Evolutionary conservation across 2,888 invertebrate species (phyloP), one percentile per base, ranked within the genome.

Genomic region (Teinopalpus imperialis): DNA sequence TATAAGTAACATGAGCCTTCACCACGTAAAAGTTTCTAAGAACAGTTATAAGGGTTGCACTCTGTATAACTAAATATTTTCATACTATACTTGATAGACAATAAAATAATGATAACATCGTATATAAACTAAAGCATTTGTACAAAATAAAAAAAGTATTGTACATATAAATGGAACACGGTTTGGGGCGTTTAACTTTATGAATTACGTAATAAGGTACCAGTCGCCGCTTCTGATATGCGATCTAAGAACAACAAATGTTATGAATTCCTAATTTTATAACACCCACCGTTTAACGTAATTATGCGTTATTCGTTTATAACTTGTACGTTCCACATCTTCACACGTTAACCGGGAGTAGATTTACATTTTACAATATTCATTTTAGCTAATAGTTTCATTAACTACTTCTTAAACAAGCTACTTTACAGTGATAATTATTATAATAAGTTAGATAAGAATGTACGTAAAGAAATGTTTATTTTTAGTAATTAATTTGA

Each of bases 181-280:
- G 16, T n/a, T n/a, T 66, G 63, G 63, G 68, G 68, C 59, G 63
- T 63, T 71, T 65, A 65, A 62, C 60, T 75, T 80, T 77, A 79
- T 74, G 75, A 76, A 77, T 79, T 76, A 81, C 79, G 85, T 83
- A 81, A 74, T 81, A 56, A 62, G 57, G 63, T 63, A 65, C 71
- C 75, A 69, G n/a, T 49, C 54, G 53, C 54, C 57, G 57, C 59
- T 60, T 61, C 63, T 57, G 85, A 88, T 87, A 86, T 63, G 63
- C 73, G 71, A 85, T 85, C 87, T 83, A 81, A 77, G 80, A 78
- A 83, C 77, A 83, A 80, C 81, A n/a, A 76, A 61, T 69, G 66
- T 76, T 80, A 81, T 81, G 81, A 82, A 86, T 85, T 74, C 81
- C 72, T 78, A 81, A 81, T 81, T 85, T 81, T 77, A 78, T 62